Base-by-base conservation (phyloP, 2,888 invertebrate genomes). In the Thyatira batis region DNA sequence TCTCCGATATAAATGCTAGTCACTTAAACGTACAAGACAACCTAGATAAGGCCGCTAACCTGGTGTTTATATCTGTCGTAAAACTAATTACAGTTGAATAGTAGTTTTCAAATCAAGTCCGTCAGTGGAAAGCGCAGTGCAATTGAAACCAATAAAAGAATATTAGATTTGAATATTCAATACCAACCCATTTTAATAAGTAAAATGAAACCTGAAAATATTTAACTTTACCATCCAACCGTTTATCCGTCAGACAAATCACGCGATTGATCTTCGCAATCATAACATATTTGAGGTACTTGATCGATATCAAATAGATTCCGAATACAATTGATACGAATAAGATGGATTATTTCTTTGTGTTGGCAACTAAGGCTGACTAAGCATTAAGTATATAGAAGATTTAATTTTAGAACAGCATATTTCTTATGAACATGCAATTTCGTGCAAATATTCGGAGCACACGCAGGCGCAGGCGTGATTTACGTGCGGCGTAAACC, bases 401-500 rank as follows among this genome's bases (percentile, higher is more conserved):
- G 9, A 46, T 25, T 25, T 8, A 46, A 25, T 21, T 13, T 46
- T 13, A 46, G 13, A 23, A 25, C 25, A 25, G 25, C 23, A 46
- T 13, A 10, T 11, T 46, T 11, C 6, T 46, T 13, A 8, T 5
- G 23, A 13, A n/a, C 28, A 11, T 17, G 17, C 17, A 46, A 46
- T 13, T 27, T 11, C 17, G 17, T 27, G 20, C 65, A 63, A 68
- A 67, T 64, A 73, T 71, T 73, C 65, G 50, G 57, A 65, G 46
- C 55, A 30, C 17, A 51, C 39, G 39, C 39, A 17, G 17, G 8
- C 39, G 6, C 17, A 1, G 17, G 56, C 55, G 54, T 51, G 62
- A 58, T 61, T 63, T 60, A 57, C 49, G 63, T 61, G 61, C 58
- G 59, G 57, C 53, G 52, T 50, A 53, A 30, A 21, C 21, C 49